Base-by-base conservation (phyloP, 2,888 invertebrate genomes). In the Nipponacmea schrenckii region DNA sequence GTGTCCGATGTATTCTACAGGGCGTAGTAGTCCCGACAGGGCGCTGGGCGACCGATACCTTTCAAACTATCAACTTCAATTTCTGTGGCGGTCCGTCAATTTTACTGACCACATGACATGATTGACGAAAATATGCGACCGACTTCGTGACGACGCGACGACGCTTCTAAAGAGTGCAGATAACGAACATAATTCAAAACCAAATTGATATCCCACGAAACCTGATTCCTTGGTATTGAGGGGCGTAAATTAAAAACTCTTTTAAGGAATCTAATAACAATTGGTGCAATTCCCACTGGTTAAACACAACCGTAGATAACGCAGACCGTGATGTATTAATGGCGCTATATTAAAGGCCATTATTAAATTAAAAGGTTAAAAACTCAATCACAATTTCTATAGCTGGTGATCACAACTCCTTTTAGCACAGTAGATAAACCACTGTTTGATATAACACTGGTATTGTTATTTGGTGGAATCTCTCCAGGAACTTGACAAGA, bases 241-340 rank as follows among this genome's bases (percentile, higher is more conserved):
- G 69, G 69, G n/a, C 48, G 14, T 20, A 69, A 31, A 64, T 69
- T 69, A 64, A 64, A 69, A 44, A 69, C 48, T n/a, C 68, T 39
- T 44, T 62, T 68, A n/a, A 68, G 24, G 62, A 68, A 68, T 50
- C 68, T 56, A 17, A 26, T 27, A 31, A 69, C 44, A 64, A 69
- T 62, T 39, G 20, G 46, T 20, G 31, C 15, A 26, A 26, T 17
- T 45, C 69, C 69, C 20, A 64, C 64, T 44, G 69, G 69, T n/a
- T 39, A 48, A 48, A 48, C 48, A 48, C 48, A 48, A 48, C 48
- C 15, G 69, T 24, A 15, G 70, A 73, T 12, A 73, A 27, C 24
- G 69, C 73, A 20, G 70, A 70, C 15, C 73, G 46, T 14, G 66
- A 66, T 45, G 70, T 67, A 62, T 70, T 70, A 44, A 73, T 48